Base-by-base conservation (phyloP, 1,140 invertebrate species). In the Calycopis cecrops region DNA sequence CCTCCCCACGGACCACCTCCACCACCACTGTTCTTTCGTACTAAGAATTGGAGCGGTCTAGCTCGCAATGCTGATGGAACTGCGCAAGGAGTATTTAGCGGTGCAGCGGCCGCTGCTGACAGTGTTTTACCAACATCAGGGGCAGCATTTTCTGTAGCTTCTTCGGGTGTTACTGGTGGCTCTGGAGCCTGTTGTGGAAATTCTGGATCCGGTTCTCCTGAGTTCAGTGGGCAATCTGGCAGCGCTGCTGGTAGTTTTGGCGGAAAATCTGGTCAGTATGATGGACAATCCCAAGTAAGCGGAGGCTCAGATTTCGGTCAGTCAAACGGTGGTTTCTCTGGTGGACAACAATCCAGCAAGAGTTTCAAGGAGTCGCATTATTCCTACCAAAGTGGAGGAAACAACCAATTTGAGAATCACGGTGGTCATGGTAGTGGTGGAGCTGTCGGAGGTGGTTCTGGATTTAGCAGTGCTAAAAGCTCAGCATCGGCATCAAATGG, bases 21-120 rank as follows among this genome's bases (percentile, higher is more conserved):
- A 9, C 69, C 69, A 35, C 64, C 73, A 44, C 57, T 73, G 9
- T 48, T 72, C 42, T 77, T 79, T 52, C 76, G 58, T 14, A 73
- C 79, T 0, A 65, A 76, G 4, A 71, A 83, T n/a, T 85, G 79
- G 78, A 75, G 69, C 35, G 82, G 82, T 10, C 51, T 76, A 12
- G 51, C 69, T 9, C 62, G 63, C 40, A 60, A 61, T 10, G 34
- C 58, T 37, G 67, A 64, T 51, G 76, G 77, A 12, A 37, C 48
- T 1, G 59, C 52, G 14, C 69, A 74, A 52, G 78, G 76, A 48
- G 70, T 83, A 0, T 80, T 77, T 42, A 85, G 78, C 51, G 82
- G 82, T 2, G 82, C 82, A 4, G 69, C 78, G 6, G 79, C 79
- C 14, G 60, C 69, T 9, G 67, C 70, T n/a, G 60, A 64, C 2